These are phyloP conservation scores for Sclerodermus sp. DNA, from an alignment of 2,888 invertebrate genomes.

Conservation along the genomic window DNA sequence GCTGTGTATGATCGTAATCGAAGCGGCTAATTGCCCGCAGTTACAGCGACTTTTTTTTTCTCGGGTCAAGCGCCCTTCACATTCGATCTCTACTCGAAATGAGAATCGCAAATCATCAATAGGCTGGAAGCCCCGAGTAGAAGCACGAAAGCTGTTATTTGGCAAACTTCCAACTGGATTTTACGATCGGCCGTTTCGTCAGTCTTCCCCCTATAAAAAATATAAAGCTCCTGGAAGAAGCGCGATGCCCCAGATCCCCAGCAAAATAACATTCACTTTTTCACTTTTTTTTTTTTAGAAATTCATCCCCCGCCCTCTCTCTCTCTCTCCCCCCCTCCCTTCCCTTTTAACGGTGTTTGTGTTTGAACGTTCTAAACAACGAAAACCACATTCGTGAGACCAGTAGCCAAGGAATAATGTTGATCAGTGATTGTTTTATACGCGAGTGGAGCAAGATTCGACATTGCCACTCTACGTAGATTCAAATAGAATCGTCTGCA, in stretches of 20 bases:
- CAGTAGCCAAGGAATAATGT: too few species aligned
- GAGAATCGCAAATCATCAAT: conserved; percentile 23
- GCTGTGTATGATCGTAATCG: conserved; percentile 20
- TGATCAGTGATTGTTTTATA: too few species aligned
- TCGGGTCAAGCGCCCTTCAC: conserved; percentile 29
- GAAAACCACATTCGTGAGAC: too few species aligned
- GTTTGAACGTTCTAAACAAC: too few species aligned
- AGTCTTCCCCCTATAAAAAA: neutral
- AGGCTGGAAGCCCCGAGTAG: neutral
- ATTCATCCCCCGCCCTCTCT: conserved; percentile 2
- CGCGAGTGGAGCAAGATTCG: too few species aligned
- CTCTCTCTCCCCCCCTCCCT: conserved; percentile 5
- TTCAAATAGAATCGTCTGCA: too few species aligned
- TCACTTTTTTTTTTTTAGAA: too few species aligned
- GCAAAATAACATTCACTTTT: neutral
- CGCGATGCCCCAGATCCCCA: neutral
- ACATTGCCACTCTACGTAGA: too few species aligned
- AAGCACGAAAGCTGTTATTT: neutral
- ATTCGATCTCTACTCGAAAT: conserved; percentile 26
- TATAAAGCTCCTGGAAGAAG: too few species aligned
- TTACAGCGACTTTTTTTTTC: conserved; percentile 9
- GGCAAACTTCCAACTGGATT: neutral
- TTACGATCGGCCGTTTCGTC: neutral
- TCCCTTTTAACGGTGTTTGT: conserved; percentile 1
- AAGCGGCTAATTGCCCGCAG: conserved; percentile 25